Percentiles rank a stretch among this genome's conserved stretches.
These are phyloP conservation scores for Leptura quadrifasciata DNA, from an alignment of 2,888 invertebrate species.

Conservation along the genomic window DNA sequence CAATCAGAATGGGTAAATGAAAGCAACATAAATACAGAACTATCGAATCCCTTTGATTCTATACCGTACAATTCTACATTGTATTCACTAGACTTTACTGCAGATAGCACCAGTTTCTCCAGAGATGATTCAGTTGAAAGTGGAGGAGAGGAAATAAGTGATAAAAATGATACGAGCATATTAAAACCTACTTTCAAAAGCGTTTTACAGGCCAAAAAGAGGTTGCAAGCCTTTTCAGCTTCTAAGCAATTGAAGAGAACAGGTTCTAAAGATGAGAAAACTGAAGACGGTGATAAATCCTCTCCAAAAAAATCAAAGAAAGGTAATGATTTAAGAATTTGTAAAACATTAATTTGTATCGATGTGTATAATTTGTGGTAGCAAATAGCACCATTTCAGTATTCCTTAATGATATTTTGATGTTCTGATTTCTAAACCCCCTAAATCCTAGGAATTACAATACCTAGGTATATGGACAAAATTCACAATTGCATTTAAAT, in stretches of 20 bases:
- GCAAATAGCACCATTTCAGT: neutral
- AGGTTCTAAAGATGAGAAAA: constrained; percentile 53
- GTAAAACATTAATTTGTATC: neutral
- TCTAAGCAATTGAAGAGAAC: constrained; percentile 50
- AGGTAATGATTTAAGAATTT: constrained; percentile 46
- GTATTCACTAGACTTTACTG: constrained; percentile 19
- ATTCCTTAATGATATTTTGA: too few species aligned
- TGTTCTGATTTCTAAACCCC: too few species aligned
- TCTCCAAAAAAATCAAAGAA: constrained; percentile 51
- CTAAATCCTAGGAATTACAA: too few species aligned
- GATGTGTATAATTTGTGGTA: neutral
- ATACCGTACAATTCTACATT: neutral
- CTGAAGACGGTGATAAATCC: constrained; percentile 44
- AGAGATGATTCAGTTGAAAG: constrained; percentile 35
- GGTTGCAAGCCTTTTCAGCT: constrained; percentile 68
- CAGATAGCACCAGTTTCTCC: constrained; percentile 40
- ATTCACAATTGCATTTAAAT: too few species aligned
- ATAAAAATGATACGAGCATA: constrained; percentile 41
- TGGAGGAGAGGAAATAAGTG: constrained; percentile 25
- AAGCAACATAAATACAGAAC: constrained; percentile 16
- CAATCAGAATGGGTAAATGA: constrained; percentile 42
- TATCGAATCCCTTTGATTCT: neutral
- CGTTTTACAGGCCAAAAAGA: constrained; percentile 67
- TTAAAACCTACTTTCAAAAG: constrained; percentile 60
- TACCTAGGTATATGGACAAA: too few species aligned